These are phyloP conservation scores for Microcebus murinus DNA, from an alignment of 2,113 vertebrate genomes.

Conservation along the genomic window DNA sequence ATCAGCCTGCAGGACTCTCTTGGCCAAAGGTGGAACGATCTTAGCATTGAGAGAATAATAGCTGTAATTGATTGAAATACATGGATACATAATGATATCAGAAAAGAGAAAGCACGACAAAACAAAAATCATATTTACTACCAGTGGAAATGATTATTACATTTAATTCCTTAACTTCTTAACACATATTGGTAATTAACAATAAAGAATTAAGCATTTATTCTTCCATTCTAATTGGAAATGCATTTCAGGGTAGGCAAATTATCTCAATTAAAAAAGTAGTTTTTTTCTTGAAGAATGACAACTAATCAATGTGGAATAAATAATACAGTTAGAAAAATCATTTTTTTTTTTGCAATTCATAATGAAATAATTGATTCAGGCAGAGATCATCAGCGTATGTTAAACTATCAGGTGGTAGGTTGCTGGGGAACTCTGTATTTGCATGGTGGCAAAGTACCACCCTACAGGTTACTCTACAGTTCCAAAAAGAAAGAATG, in stretches of 20 bases:
- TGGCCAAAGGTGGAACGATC: background rate
- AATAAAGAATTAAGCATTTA: slow-evolving; percentile 13
- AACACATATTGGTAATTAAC: background rate
- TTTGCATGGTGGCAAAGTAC: background rate
- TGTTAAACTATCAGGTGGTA: background rate
- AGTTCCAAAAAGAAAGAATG: background rate
- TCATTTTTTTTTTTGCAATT: background rate
- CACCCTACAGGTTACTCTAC: background rate
- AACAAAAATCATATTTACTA: background rate
- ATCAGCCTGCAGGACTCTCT: background rate
- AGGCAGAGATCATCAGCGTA: background rate
- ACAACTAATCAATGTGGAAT: background rate
- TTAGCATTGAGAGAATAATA: background rate
- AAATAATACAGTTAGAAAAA: background rate
- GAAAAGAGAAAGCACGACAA: background rate
- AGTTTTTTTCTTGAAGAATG: background rate
- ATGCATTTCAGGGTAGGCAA: background rate
- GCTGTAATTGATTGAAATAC: background rate
- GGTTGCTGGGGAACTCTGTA: background rate
- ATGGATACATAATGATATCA: background rate
- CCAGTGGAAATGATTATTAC: background rate
- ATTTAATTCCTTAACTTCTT: background rate
- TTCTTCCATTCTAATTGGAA: background rate
- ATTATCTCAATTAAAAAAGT: background rate
- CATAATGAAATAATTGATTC: slow-evolving; percentile 2